Conservation (phyloP, 2,113 vertebrate genomes). For the Phrynosoma blainvillii region DNA sequence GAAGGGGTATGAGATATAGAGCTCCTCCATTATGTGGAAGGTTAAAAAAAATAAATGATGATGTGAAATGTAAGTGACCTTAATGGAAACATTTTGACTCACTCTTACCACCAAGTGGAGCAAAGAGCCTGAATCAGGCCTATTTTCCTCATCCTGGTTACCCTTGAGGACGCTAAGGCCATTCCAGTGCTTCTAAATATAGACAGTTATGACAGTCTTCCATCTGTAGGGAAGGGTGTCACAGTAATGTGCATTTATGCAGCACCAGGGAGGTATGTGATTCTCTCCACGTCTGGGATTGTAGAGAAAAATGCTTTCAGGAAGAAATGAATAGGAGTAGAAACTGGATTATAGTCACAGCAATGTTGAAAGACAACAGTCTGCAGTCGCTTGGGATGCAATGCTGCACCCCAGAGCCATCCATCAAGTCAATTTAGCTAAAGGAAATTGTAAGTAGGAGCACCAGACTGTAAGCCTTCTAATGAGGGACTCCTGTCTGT, state of each 20-base stretch:
- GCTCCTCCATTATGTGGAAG: slow-evolving; percentile 53
- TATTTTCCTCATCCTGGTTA: slow-evolving; percentile 52
- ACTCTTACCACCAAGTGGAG: slow-evolving; percentile 43
- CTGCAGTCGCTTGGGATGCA: not conserved
- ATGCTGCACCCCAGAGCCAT: not conserved
- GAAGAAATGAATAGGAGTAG: not conserved
- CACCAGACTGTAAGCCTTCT: not conserved
- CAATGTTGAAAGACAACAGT: not conserved
- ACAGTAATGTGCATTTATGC: not conserved
- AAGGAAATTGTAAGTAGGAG: not conserved
- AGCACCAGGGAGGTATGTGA: slow-evolving; percentile 7
- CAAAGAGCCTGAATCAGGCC: slow-evolving; percentile 31
- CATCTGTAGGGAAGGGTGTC: slow-evolving; percentile 12
- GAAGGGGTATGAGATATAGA: slow-evolving; percentile 34
- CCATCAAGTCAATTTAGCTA: not conserved
- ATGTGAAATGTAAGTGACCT: slow-evolving; percentile 61
- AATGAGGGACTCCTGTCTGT: not conserved
- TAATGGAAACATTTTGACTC: slow-evolving; percentile 58
- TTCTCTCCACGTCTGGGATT: slow-evolving; percentile 1
- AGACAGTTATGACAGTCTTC: slow-evolving; percentile 41
- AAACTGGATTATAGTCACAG: not conserved
- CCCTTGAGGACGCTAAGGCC: slow-evolving; percentile 42
- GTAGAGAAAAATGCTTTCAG: not conserved
- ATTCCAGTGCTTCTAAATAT: slow-evolving; percentile 54
- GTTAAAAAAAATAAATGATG: slow-evolving; percentile 57